Base-by-base conservation (phyloP, 2,888 invertebrate genomes). In the Cephonodes hylas region DNA sequence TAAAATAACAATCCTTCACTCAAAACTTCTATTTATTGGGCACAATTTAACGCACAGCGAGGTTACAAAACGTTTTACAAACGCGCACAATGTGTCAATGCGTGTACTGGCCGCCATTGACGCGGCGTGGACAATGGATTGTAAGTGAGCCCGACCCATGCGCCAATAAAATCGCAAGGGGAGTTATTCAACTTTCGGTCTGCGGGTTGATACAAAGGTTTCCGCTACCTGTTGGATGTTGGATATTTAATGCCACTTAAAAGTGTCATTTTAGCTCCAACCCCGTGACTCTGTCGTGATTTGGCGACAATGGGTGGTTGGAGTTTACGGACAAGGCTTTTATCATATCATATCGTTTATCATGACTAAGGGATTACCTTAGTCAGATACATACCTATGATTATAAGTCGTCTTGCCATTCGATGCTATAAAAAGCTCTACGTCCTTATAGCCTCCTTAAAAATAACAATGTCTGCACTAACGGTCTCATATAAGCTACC, bases 161-260 rank as follows among this genome's bases (percentile, higher is more conserved):
- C 65, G 63, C 57, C 48, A 63, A 60, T 64, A 62, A 67, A 63
- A 58, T 59, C 53, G 64, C 58, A 63, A 58, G 53, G 59, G 58
- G 63, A 64, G 42, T 67, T 68, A 23, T 18, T 58, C 62, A 74
- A 48, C 48, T 66, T 66, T 69, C 46, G 53, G 59, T 27, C 42
- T 38, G 63, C 62, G 61, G 61, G 63, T 13, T 27, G 42, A 46
- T 61, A 45, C 57, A 42, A 42, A 66, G 70, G 58, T 38, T 60
- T 45, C 23, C 60, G 58, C 73, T 77, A 79, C 79, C 79, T 79
- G 79, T 79, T 79, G 79, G 76, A 66, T 72, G 71, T 68, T 66
- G 68, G 67, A 72, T 71, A 69, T 68, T 75, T 73, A 75, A 75
- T 72, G 67, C 68, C 68, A 66, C 70, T 64, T 61, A 58, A 23